Evolutionary conservation across 2,113 vertebrate genomes (phyloP).

Genomic region (Embiotoca jacksoni): DNA sequence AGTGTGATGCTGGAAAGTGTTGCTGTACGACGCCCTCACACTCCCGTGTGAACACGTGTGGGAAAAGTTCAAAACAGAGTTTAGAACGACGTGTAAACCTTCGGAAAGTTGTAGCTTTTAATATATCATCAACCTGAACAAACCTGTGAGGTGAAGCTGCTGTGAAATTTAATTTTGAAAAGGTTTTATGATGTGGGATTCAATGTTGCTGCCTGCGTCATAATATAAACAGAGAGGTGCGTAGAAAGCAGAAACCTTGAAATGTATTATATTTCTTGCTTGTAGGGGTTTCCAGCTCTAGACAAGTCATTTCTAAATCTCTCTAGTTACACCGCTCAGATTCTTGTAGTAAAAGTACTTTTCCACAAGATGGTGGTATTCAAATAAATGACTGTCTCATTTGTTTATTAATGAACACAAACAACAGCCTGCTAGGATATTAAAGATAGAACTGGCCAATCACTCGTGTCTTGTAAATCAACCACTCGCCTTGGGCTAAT

Average conservation of each 20-base stretch:
- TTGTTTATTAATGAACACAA: slow-evolving; percentile 30
- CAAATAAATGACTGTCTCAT: slow-evolving; percentile 30
- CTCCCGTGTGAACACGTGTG: slow-evolving; percentile 19
- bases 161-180: not conserved
- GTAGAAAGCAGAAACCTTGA: slow-evolving; percentile 4
- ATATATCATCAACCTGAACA: not conserved
- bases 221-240: slow-evolving; percentile 15
- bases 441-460: not conserved
- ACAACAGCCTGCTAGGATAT: not conserved
- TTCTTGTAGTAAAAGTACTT: slow-evolving; percentile 39
- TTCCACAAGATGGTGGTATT: slow-evolving; percentile 60
- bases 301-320: not conserved
- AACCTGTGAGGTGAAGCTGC: not conserved
- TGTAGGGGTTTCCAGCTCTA: slow-evolving; percentile 3
- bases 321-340: not conserved
- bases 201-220: not conserved
- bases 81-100: slow-evolving; percentile 19
- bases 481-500: slow-evolving; percentile 2
- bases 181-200: not conserved
- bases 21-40: slow-evolving; percentile 59
- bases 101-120: slow-evolving; percentile 29
- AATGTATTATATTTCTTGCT: slow-evolving; percentile 8
- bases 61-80: slow-evolving; percentile 48
- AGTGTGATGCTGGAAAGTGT: slow-evolving; percentile 68
- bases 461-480: not conserved